Evolutionary conservation across 1,140 invertebrate species (phyloP), one percentile per base, ranked within the genome.

Genomic region (Eufriesea mexicana): DNA sequence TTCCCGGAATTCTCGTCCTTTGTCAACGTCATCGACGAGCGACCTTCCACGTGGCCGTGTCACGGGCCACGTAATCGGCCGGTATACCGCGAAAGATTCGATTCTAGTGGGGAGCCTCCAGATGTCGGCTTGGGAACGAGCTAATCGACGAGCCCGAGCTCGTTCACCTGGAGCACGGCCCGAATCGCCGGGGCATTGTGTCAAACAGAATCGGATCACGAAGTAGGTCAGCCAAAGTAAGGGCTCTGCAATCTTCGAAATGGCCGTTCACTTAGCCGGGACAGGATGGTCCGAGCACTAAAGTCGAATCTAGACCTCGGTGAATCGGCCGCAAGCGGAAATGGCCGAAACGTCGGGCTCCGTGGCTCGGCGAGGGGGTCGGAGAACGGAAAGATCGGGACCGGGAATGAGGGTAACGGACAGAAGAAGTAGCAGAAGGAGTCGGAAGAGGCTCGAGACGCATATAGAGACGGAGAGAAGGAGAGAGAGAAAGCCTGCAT

Each of bases 401-500:
- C n/a, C 7, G 47, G 35, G 7, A 9, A 42, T 54, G 57, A 67
- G 64, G 2, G 4, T n/a, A 45, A 70, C 81, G 5, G 70, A 67
- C 23, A 25, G 70, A 42, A 62, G 35, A 23, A 64, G 51, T 35
- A 16, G 35, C 35, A 47, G 59, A 78, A 85, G 77, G 57, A 16
- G 45, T 42, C 18, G 54, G 57, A 16, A 14, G 28, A 61, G 49
- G 25, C 16, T 12, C 67, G 57, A 55, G 62, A 83, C 64, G 75
- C 70, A 85, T 35, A 55, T 18, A 83, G 62, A 55, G 14, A 45
- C 14, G 5, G 35, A 18, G 42, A 51, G 86, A 79, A 47, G 57
- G 77, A 68, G 67, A 61, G 59, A 77, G 80, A 66, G 84, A 88
- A 84, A 89, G 83, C 85, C 91, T 93, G 92, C 90, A 92, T 93